Evolutionary conservation across 2,113 vertebrate species (phyloP).

Genomic region (Scartelaos histophorus): DNA sequence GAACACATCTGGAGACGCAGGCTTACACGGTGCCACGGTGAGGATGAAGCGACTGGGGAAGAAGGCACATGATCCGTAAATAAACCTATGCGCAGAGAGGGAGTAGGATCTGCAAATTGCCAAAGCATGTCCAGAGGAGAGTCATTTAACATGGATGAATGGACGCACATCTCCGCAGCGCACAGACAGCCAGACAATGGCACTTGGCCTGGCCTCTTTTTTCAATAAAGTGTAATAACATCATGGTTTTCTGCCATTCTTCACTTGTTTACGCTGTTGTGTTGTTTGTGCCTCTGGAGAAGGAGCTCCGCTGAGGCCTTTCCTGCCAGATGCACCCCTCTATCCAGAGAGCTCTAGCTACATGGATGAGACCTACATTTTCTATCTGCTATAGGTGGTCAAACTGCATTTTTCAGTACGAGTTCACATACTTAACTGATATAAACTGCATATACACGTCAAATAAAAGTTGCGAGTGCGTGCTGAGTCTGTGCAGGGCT

Average conservation of each 20-base stretch:
- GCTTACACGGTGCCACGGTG: constrained; percentile 35
- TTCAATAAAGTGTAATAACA: constrained; percentile 14
- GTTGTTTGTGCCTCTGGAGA: constrained; percentile 4
- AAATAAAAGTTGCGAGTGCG: too few relatives aligned
- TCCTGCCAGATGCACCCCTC: constrained; percentile 12
- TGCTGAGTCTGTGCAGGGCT: too few relatives aligned
- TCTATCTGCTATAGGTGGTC: neutral
- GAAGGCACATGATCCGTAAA: constrained; percentile 34
- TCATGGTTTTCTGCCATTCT: neutral
- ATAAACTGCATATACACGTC: neutral
- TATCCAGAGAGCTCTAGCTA: constrained; percentile 12
- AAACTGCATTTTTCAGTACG: neutral
- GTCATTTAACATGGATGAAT: constrained; percentile 40
- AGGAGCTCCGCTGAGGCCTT: constrained; percentile 15
- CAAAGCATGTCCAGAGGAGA: constrained; percentile 33
- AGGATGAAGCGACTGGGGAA: constrained; percentile 13
- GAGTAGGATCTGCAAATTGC: neutral
- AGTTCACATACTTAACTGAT: neutral
- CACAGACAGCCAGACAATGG: constrained; percentile 26
- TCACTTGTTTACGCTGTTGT: neutral
- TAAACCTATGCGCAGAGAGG: constrained; percentile 28
- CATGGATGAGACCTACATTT: neutral
- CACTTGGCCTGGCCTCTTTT: neutral
- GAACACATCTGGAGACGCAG: constrained; percentile 55
- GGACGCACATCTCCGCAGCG: constrained; percentile 1